Evolutionary conservation across 2,888 invertebrate species (phyloP).

Genomic region (Eurois occulta): DNA sequence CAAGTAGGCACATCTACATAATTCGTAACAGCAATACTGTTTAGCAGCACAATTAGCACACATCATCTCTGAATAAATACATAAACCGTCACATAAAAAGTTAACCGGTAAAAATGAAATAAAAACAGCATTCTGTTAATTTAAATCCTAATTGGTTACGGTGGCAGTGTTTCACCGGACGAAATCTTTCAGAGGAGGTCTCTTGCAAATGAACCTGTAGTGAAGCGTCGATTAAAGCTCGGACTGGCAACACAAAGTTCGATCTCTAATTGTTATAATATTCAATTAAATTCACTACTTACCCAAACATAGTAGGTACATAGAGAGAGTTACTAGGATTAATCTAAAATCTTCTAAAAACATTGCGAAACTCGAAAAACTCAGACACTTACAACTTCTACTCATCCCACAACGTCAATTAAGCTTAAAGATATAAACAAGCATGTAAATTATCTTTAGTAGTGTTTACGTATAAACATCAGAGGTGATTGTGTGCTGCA

Average conservation of each 20-base stretch:
- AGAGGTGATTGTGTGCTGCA: slow-evolving; percentile 14
- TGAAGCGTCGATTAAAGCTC: background rate
- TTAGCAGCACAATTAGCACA: too few species aligned
- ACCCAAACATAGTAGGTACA: too few species aligned
- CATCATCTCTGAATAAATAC: too few species aligned
- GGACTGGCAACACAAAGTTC: background rate
- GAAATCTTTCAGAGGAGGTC: background rate
- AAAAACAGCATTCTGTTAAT: too few species aligned
- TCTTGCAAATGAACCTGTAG: background rate
- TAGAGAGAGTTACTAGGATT: too few species aligned
- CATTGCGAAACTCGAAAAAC: background rate
- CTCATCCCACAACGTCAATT: slow-evolving; percentile 5
- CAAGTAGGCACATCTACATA: too few species aligned
- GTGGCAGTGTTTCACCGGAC: background rate
- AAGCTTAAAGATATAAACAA: background rate
- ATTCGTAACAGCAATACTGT: too few species aligned
- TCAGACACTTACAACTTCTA: too few species aligned
- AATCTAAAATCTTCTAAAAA: too few species aligned
- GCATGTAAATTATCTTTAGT: slow-evolving; percentile 8
- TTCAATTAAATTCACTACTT: background rate
- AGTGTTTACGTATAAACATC: slow-evolving; percentile 12
- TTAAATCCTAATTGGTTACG: too few species aligned
- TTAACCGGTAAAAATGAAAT: too few species aligned
- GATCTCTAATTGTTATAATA: background rate
- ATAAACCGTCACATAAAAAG: too few species aligned